phyloP scores from a whole-genome alignment of 2,888 invertebrate species.

The Drosophila seclusa region DNA sequence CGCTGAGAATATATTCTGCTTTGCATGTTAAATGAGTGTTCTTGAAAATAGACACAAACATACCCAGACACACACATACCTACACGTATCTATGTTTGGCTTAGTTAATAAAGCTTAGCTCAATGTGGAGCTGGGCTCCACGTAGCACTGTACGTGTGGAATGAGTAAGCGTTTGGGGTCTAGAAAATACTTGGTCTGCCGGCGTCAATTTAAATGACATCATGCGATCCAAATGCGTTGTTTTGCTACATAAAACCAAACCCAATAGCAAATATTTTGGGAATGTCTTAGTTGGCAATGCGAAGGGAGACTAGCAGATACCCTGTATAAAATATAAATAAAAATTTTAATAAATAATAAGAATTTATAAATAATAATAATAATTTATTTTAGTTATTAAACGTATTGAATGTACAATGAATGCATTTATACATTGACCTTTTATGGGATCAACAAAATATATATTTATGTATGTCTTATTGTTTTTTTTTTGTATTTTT shows the following conservation, averaged over 20 bases:
- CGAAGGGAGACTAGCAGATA: not conserved
- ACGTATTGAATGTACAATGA: not conserved
- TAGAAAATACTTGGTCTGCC: constrained; percentile 28
- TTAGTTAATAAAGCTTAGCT: constrained; percentile 21
- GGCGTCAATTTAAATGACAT: constrained; percentile 61
- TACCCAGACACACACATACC: not conserved
- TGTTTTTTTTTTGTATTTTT: not conserved
- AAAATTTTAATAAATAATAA: not conserved
- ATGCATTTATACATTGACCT: not conserved
- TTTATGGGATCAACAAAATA: not conserved
- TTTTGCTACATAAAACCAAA: constrained; percentile 25
- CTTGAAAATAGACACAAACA: not conserved
- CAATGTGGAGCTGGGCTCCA: constrained; percentile 8
- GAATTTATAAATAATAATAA: not conserved
- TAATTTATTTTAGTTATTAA: not conserved
- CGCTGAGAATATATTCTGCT: constrained; percentile 21
- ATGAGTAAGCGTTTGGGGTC: constrained; percentile 25
- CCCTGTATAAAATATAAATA: not conserved
- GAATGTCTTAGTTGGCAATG: not conserved
- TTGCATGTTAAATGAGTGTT: constrained; percentile 15
- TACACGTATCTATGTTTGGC: constrained; percentile 4
- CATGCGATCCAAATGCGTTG: constrained; percentile 57
- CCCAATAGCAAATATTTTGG: constrained; percentile 13
- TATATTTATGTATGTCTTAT: not conserved
- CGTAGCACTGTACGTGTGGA: constrained; percentile 1